Base-by-base conservation (phyloP, 1,140 invertebrate species). In the Drosophila eugracilis region DNA sequence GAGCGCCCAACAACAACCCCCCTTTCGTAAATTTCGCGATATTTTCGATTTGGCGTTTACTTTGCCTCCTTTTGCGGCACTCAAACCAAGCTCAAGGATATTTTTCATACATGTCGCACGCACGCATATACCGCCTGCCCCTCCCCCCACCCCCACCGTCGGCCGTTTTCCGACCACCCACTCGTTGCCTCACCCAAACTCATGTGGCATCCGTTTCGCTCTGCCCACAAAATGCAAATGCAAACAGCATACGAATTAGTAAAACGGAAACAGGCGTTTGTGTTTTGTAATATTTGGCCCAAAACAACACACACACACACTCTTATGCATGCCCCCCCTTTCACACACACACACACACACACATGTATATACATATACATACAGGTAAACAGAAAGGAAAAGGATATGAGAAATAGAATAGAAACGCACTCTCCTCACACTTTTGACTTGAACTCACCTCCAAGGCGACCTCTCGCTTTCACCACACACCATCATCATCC, bases 161-260 rank as follows among this genome's bases (percentile, higher is more conserved):
- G n/a, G 1, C 34, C 14, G n/a, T 36, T 21, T 24, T 36, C 21
- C 37, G 19, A n/a, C 34, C 41, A 26, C 30, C 30, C 30, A 32
- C 30, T 32, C n/a, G n/a, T 32, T 32, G 10, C 3, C 9, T 9
- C 30, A 3, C 30, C 30, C 30, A 32, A 32, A 22, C 41, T 47
- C 53, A 36, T 37, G 22, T 55, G 49, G 58, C 58, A 53, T 65
- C 48, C 50, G 41, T 45, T 50, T 72, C 37, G 34, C 67, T 65
- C 80, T 79, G 79, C 80, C 75, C 75, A 76, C 76, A 80, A 86
- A 85, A 85, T 86, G 81, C 77, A 85, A 86, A 86, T 86, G 81
- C 83, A 86, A 88, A 86, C 81, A 88, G 81, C 81, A 86, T 88
- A 86, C 81, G 77, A 86, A 86, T 88, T 86, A 86, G 81, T 81